Percentiles rank a stretch among this genome's conserved stretches.
Conservation (phyloP, 30 jellyfish, hydroid and myxozoan species). For the Turritopsis rubra region DNA sequence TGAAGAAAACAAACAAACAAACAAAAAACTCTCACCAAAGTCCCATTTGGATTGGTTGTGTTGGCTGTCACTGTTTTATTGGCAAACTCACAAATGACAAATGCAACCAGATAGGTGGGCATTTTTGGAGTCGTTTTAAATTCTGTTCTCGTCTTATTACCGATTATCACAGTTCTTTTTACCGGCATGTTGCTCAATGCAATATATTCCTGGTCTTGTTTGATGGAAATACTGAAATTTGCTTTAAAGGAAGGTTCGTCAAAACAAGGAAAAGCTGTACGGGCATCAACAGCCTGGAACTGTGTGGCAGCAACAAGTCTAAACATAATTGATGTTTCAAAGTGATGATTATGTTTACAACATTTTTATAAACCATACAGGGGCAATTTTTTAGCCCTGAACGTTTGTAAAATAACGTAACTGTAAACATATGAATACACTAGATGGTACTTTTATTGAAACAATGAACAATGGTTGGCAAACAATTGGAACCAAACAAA, state of each 20-base stretch:
- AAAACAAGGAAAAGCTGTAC: conserved; percentile 89
- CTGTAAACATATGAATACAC: neutral
- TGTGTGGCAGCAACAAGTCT: conserved; percentile 82
- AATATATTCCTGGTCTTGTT: conserved; percentile 45
- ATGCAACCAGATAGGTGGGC: conserved; percentile 83
- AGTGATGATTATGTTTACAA: neutral
- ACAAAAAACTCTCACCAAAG: conserved; percentile 11
- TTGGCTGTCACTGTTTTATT: conserved; percentile 21
- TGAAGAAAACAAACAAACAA: too few species aligned
- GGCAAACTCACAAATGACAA: conserved; percentile 79
- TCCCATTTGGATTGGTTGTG: conserved; percentile 18
- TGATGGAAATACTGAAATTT: conserved; percentile 47
- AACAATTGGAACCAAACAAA: too few species aligned
- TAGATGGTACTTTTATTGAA: too few species aligned
- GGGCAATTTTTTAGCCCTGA: too few species aligned
- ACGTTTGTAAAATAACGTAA: neutral
- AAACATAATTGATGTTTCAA: neutral
- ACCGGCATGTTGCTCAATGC: conserved; percentile 86
- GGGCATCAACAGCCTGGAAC: conserved; percentile 89
- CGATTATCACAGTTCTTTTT: conserved; percentile 7
- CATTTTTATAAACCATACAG: too few species aligned
- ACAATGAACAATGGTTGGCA: too few species aligned
- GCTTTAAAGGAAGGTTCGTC: conserved; percentile 97
- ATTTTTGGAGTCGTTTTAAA: conserved; percentile 54
- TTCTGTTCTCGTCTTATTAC: conserved; percentile 15